phyloP scores from a whole-genome alignment of 2,797 vertebrate species.

The Knipowitschia caucasica region DNA sequence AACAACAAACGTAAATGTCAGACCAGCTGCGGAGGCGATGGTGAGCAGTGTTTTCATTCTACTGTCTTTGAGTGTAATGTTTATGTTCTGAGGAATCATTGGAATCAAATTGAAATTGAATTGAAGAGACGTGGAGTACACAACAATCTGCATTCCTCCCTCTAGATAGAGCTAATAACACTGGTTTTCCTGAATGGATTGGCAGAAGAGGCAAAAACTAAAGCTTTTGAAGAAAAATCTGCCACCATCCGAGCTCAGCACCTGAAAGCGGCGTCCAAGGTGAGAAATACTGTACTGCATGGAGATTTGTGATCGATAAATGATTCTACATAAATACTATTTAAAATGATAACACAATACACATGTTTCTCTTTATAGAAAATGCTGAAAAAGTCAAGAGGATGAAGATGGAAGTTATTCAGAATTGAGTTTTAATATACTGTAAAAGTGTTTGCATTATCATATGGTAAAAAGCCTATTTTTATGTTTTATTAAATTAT shows the following conservation, averaged over 20 bases:
- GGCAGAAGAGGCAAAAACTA: conserved; percentile 83
- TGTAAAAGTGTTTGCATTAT: not conserved
- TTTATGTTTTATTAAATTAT: not conserved
- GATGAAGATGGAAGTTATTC: conserved; percentile 44
- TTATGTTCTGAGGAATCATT: too few relatives aligned
- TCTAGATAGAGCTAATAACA: conserved; percentile 84
- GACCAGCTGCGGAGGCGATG: conserved; percentile 60
- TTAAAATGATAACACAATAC: not conserved
- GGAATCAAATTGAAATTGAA: not conserved
- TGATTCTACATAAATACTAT: too few relatives aligned
- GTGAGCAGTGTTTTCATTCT: conserved; percentile 18
- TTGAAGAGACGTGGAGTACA: too few relatives aligned
- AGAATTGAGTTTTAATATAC: not conserved
- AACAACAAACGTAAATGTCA: conserved; percentile 36
- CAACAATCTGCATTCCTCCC: conserved; percentile 10
- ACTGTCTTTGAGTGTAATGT: not conserved
- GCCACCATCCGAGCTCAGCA: conserved; percentile 81
- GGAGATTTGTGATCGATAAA: too few relatives aligned
- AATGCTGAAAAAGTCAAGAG: conserved; percentile 66
- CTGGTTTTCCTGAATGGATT: conserved; percentile 84
- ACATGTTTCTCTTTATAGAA: conserved; percentile 41
- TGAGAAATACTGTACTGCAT: too few relatives aligned
- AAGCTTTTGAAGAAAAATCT: conserved; percentile 82
- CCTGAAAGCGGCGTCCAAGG: conserved; percentile 75
- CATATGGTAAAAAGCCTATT: not conserved